Base-by-base conservation (phyloP, 2,888 invertebrate species). In the Drosophila mulleri region DNA sequence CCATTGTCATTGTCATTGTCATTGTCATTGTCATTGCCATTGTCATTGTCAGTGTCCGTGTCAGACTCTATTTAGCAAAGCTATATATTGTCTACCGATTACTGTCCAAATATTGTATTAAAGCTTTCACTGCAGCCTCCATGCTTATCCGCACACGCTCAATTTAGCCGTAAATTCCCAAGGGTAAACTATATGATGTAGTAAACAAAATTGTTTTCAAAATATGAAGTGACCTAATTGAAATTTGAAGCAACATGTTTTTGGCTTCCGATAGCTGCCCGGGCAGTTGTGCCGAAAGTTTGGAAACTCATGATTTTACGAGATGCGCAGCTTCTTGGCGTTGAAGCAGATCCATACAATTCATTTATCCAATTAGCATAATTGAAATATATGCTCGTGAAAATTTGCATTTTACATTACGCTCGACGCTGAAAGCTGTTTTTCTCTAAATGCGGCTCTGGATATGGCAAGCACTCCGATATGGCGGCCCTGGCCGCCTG, bases 331-430 rank as follows among this genome's bases (percentile, higher is more conserved):
- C 32, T 45, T 23, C 16, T 42, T 16, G 12, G 9, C 58, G n/a
- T n/a, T 4, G 52, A 32, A 18, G 48, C 32, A 32, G 52, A 48
- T 63, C 53, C 35, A 39, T 39, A 65, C 53, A 44, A 67, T 67
- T 73, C 53, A 68, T 68, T 76, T 56, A 68, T 62, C 53, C 61
- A 68, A 78, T 74, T 76, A 76, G 44, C 65, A 76, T 74, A 76
- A 74, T 79, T 68, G 52, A 56, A 74, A 45, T 23, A 53, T 29
- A 18, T 42, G 23, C 67, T 45, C 54, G 62, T 44, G 62, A 65
- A 69, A 65, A 69, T 57, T 76, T 53, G 26, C 62, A 53, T 62
- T 58, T 54, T 44, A 44, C 41, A 47, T 59, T 50, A 23, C 11
- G 37, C 41, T 42, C 42, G 6, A 2, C 18, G 64, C 48, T 23